Base-by-base conservation (phyloP, 2,888 invertebrate species). In the Eristalinus sepulchralis region DNA sequence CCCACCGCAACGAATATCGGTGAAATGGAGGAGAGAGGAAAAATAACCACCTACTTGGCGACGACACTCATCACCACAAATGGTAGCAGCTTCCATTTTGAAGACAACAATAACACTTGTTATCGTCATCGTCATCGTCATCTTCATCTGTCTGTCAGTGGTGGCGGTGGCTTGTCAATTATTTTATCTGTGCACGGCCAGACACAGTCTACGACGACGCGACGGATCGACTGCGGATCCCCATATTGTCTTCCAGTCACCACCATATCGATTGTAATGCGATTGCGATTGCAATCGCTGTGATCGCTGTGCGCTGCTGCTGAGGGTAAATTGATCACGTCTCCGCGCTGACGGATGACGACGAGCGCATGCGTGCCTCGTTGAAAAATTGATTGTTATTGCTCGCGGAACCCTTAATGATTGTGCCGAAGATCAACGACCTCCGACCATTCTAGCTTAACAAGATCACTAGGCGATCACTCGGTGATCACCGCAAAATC, bases 31-130 rank as follows among this genome's bases (percentile, higher is more conserved):
- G 20, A 67, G 59, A 67, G 27, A 72, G 34, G 64, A 47, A 75
- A 79, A 84, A 84, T 84, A 84, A 83, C 78, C 83, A 83, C 78
- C 79, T 72, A 77, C 62, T 76, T 71, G 83, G 71, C 39, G 66
- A 72, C 66, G 53, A 76, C 78, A 80, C 63, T 73, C 75, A 75
- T 67, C 70, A 55, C 76, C 73, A 64, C 77, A 85, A 81, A 85
- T 81, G 85, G 85, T 70, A 84, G 80, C 75, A 39, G 80, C 84
- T 80, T 76, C 84, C 80, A 80, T 84, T 84, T 80, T 72, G 75
- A 79, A 55, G 53, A 72, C 75, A 81, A 81, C 77, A 81, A 85
- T 81, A 81, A 81, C 81, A 81, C 85, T 85, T 85, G 85, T 85
- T 81, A 85, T 85, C 80, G 80, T 68, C 62, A 75, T 67, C 85